A percentile compares a stretch with the other conserved stretches of the same genome.
phyloP scores from a whole-genome alignment of 2,113 vertebrate species.

The Notothenia rossii region DNA sequence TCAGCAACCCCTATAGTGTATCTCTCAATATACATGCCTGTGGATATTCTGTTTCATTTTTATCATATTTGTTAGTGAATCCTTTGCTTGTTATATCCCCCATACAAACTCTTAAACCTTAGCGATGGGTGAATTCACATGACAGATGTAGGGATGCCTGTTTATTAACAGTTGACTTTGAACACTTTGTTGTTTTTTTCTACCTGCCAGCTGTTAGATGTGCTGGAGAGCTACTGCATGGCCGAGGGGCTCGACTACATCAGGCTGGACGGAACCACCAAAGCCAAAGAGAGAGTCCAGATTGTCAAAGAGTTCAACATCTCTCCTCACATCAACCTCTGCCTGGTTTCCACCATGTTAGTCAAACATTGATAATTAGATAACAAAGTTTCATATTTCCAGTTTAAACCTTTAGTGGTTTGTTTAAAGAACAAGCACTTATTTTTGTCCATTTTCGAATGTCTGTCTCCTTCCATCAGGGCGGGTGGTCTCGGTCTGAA shows the following conservation, averaged over 20 bases:
- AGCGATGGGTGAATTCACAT: background rate
- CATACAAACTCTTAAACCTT: background rate
- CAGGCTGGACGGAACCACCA: constrained; percentile 93
- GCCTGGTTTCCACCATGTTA: constrained; percentile 97
- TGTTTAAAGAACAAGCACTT: too few species aligned
- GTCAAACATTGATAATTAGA: constrained; percentile 52
- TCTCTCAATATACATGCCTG: constrained; percentile 25
- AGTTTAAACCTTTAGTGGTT: background rate
- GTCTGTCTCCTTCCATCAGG: constrained; percentile 76
- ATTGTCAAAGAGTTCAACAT: constrained; percentile 96
- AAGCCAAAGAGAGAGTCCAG: constrained; percentile 91
- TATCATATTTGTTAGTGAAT: background rate
- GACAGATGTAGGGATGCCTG: background rate
- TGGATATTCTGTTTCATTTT: background rate
- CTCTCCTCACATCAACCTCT: constrained; percentile 89
- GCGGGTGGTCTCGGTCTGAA: constrained; percentile 97
- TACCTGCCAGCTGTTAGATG: constrained; percentile 87
- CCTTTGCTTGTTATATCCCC: background rate
- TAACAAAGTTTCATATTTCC: background rate
- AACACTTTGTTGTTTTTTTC: background rate
- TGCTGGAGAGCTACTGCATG: constrained; percentile 95
- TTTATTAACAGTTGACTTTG: background rate
- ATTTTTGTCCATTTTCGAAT: background rate
- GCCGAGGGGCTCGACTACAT: constrained; percentile 94
- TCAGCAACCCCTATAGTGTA: constrained; percentile 1